These are phyloP conservation scores for Artibeus jamaicensis DNA, from an alignment of 2,797 vertebrate genomes.

Conservation along the genomic window DNA sequence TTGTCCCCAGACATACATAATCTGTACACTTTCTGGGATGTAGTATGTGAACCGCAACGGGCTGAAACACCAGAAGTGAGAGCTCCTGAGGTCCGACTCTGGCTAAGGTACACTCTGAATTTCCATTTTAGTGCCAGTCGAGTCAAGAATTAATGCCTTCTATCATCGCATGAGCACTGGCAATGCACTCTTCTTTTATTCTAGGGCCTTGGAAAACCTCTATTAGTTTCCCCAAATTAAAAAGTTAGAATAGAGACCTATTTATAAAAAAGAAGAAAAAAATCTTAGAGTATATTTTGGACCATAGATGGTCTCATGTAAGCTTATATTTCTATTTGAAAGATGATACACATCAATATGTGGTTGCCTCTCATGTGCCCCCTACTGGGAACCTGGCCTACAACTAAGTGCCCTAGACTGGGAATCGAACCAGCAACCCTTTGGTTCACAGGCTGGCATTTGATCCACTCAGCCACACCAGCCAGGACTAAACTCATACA, in stretches of 20 bases:
- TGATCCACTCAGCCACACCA: too few species aligned
- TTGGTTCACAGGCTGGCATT: too few species aligned
- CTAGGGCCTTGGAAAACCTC: slow-evolving; percentile 59
- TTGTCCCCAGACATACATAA: not conserved
- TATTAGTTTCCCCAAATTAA: slow-evolving; percentile 55
- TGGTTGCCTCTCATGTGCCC: too few species aligned
- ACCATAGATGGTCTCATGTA: slow-evolving; percentile 64
- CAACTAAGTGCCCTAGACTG: too few species aligned
- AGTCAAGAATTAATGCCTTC: not conserved
- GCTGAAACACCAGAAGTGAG: not conserved
- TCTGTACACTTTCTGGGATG: not conserved
- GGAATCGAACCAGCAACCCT: too few species aligned
- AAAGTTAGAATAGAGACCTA: slow-evolving; percentile 35
- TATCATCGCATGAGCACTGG: not conserved
- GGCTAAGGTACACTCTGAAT: not conserved
- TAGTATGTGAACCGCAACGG: not conserved
- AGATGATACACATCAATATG: not conserved
- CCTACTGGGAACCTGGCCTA: too few species aligned
- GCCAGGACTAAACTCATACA: not conserved
- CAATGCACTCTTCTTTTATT: slow-evolving; percentile 14
- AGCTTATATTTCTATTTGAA: slow-evolving; percentile 67
- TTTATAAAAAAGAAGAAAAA: slow-evolving; percentile 61
- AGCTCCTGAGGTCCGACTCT: not conserved
- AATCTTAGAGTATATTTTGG: slow-evolving; percentile 12
- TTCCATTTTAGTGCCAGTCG: not conserved